Evolutionary conservation across 2,113 vertebrate genomes (phyloP).

Genomic region (Brachyhypopomus gauderio): DNA sequence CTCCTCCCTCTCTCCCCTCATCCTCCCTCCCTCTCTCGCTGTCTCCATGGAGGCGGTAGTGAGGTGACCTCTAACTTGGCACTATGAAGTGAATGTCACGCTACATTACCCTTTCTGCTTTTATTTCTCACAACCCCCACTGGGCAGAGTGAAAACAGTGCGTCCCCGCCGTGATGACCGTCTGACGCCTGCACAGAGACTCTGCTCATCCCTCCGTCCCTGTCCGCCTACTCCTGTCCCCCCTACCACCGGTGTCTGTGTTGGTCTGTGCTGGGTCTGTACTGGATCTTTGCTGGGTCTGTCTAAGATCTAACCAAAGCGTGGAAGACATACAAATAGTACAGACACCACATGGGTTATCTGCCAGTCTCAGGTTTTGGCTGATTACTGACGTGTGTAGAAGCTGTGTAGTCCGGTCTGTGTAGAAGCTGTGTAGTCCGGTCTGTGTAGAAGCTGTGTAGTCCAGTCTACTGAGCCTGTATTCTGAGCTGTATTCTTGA

Average conservation of each 20-base stretch:
- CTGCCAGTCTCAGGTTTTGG: too few relatives aligned
- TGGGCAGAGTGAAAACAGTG: slow-evolving; percentile 60
- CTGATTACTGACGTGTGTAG: too few relatives aligned
- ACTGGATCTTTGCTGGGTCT: not conserved
- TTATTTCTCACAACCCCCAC: slow-evolving; percentile 59
- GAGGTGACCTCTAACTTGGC: slow-evolving; percentile 70
- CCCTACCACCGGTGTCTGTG: not conserved
- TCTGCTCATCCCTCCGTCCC: slow-evolving; percentile 37
- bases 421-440: too few relatives aligned
- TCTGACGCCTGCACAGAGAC: slow-evolving; percentile 45
- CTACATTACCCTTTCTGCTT: slow-evolving; percentile 65
- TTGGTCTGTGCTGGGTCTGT: not conserved
- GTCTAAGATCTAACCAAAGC: too few relatives aligned
- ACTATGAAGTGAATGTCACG: slow-evolving; percentile 73
- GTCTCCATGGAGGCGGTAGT: slow-evolving; percentile 15
- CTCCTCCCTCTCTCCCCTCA: slow-evolving; percentile 27
- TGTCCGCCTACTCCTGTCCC: slow-evolving; percentile 1
- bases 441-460: too few relatives aligned
- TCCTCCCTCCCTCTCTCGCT: not conserved
- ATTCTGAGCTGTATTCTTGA: too few relatives aligned
- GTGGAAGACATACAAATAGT: not conserved
- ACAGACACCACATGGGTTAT: too few relatives aligned
- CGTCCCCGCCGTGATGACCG: slow-evolving; percentile 62
- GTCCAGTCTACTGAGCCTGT: too few relatives aligned
- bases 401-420: too few relatives aligned